Conservation (phyloP, 2,888 invertebrate genomes). For the Rhaphigaster nebulosa region DNA sequence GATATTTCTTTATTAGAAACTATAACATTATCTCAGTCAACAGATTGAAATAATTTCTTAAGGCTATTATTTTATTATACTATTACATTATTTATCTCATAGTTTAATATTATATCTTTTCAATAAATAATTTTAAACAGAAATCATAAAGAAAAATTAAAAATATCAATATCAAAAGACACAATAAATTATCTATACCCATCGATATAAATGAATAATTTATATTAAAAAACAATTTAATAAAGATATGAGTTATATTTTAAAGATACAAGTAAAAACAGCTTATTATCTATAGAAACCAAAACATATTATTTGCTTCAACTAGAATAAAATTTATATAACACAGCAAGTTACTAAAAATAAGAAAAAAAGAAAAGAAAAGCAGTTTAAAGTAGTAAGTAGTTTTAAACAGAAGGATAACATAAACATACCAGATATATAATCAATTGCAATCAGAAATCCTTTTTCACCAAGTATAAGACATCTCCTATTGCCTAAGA, state of each 20-base stretch:
- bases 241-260: background rate
- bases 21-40: no score
- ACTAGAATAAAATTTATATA: background rate
- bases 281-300: background rate
- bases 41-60: no score
- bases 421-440: constrained; percentile 71
- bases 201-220: background rate
- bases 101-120: no score
- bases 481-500: constrained; percentile 81
- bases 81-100: no score
- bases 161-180: background rate
- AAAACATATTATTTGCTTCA: background rate
- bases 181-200: background rate
- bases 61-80: no score
- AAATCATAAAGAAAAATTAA: background rate
- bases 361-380: background rate
- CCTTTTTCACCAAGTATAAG: constrained; percentile 81
- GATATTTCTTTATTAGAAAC: no score
- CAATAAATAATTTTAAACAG: background rate
- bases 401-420: background rate
- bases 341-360: background rate
- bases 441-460: constrained; percentile 74
- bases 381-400: no score
- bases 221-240: background rate
- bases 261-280: background rate